Conservation (phyloP, 2,113 vertebrate species). For the Rynchops niger region DNA sequence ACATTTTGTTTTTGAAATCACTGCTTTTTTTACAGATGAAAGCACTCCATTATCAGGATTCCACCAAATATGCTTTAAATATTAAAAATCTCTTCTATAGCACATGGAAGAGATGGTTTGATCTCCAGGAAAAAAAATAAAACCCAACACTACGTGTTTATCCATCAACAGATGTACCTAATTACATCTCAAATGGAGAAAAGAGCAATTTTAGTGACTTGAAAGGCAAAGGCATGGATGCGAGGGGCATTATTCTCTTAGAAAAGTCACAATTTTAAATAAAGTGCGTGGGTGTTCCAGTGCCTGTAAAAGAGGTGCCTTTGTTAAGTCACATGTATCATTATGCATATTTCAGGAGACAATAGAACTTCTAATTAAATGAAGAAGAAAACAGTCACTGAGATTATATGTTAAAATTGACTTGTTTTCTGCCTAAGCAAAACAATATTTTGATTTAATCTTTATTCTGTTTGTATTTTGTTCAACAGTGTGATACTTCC, state of each 20-base stretch:
- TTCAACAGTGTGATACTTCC: background rate
- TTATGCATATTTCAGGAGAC: background rate
- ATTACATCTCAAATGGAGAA: conserved; percentile 67
- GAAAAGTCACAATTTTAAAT: conserved; percentile 5
- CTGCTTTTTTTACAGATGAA: conserved; percentile 64
- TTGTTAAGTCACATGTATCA: background rate
- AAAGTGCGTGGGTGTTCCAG: background rate
- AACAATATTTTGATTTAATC: background rate
- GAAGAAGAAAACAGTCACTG: background rate
- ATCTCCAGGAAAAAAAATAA: conserved; percentile 27
- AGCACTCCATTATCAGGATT: conserved; percentile 65
- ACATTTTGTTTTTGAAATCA: conserved; percentile 60
- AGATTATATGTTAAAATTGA: background rate
- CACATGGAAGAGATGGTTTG: conserved; percentile 54
- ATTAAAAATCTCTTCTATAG: conserved; percentile 63
- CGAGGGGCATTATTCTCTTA: background rate
- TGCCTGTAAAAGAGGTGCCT: background rate
- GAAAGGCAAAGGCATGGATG: conserved; percentile 30
- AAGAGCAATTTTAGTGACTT: conserved; percentile 43
- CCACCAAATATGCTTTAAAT: conserved; percentile 70
- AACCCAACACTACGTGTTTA: conserved; percentile 67
- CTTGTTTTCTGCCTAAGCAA: background rate
- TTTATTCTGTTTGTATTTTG: conserved; percentile 20
- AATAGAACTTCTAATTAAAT: conserved; percentile 23
- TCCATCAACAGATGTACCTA: conserved; percentile 71